phyloP scores from a whole-genome alignment of 2,797 vertebrate species.

The Coilia nasus region DNA sequence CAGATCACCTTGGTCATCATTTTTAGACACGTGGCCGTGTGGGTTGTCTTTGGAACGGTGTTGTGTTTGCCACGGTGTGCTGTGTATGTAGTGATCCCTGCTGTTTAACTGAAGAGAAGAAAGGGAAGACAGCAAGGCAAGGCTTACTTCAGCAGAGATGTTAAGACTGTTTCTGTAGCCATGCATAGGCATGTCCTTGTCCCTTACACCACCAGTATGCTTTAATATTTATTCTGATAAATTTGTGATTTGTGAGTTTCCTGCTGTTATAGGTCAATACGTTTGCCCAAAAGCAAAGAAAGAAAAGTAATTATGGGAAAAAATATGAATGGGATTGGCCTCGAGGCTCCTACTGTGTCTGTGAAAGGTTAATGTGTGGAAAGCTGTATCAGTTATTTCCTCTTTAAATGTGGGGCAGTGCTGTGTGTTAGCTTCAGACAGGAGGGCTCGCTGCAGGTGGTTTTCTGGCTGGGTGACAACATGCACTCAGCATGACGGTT shows the following conservation, averaged over 20 bases:
- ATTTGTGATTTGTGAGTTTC: background rate
- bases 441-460: background rate
- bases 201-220: background rate
- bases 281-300: background rate
- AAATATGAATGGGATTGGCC: background rate
- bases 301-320: background rate
- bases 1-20: conserved; percentile 3
- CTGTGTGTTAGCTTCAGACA: background rate
- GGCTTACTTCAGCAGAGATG: background rate
- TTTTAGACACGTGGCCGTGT: background rate
- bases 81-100: background rate
- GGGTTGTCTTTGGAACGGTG: conserved; percentile 28
- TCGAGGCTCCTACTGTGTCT: background rate
- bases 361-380: background rate
- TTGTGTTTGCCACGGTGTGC: background rate
- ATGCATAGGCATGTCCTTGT: background rate
- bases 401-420: background rate
- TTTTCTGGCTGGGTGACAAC: background rate
- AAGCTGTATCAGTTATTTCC: background rate
- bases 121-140: background rate
- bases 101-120: background rate
- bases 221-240: background rate
- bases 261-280: background rate
- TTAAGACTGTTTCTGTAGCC: background rate
- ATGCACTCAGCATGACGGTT: background rate